phyloP scores from a whole-genome alignment of 2,113 vertebrate species.

The Engystomops pustulosus region DNA sequence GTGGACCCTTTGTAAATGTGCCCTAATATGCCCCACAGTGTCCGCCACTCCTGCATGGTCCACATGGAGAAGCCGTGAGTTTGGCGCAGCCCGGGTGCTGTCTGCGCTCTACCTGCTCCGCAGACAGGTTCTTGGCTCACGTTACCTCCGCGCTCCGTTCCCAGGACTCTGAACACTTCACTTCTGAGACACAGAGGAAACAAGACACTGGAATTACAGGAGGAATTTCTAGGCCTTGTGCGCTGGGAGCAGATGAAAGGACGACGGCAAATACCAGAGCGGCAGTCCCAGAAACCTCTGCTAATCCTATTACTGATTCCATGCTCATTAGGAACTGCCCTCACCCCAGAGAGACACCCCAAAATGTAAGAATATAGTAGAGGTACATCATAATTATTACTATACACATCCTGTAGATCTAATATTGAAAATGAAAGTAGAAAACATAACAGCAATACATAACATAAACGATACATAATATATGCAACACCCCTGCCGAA shows the following conservation, averaged over 20 bases:
- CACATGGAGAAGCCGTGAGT: background rate
- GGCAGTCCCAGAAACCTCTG: background rate
- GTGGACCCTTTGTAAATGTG: too few species aligned
- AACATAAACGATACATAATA: too few species aligned
- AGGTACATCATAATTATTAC: too few species aligned
- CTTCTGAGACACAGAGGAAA: conserved; percentile 41
- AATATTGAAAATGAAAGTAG: too few species aligned
- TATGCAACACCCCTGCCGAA: too few species aligned
- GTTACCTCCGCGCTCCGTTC: conserved; percentile 35
- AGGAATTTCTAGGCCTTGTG: conserved; percentile 34
- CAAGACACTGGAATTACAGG: conserved; percentile 56
- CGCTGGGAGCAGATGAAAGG: conserved; percentile 49
- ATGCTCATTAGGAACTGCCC: conserved; percentile 1
- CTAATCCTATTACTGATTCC: conserved; percentile 29
- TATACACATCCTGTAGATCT: too few species aligned
- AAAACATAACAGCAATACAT: too few species aligned
- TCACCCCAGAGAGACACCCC: background rate
- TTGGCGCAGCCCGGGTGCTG: background rate
- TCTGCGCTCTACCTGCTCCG: conserved; percentile 30
- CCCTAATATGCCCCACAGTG: background rate
- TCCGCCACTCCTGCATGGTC: background rate
- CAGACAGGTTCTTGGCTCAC: conserved; percentile 34
- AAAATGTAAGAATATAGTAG: background rate
- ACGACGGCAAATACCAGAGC: conserved; percentile 31
- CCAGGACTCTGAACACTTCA: conserved; percentile 30